Conservation (phyloP, 2,113 vertebrate genomes). For the Zingel zingel region DNA sequence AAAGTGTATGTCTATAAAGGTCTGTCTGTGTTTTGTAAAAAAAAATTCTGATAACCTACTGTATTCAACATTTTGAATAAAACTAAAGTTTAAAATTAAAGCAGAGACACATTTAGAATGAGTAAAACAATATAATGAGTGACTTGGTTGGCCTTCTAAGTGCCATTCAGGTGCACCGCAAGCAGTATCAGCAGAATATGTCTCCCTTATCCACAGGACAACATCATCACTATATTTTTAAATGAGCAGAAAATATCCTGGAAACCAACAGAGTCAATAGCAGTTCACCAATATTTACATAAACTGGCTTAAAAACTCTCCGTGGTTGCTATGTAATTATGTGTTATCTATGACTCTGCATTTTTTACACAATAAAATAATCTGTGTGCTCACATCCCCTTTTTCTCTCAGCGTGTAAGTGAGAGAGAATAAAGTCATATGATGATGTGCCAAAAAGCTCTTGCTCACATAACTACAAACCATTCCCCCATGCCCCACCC, state of each 20-base stretch:
- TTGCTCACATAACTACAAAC: slow-evolving; percentile 53
- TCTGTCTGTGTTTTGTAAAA: background rate
- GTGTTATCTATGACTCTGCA: slow-evolving; percentile 62
- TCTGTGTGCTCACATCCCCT: slow-evolving; percentile 45
- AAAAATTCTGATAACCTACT: background rate
- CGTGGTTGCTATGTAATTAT: slow-evolving; percentile 53
- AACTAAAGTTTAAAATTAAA: background rate
- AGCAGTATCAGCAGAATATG: slow-evolving; percentile 32
- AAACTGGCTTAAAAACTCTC: slow-evolving; percentile 21
- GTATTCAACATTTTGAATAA: background rate
- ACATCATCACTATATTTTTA: slow-evolving; percentile 31
- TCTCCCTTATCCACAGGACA: slow-evolving; percentile 19
- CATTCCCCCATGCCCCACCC: slow-evolving; percentile 19
- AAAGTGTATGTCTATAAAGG: background rate
- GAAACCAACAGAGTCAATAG: slow-evolving; percentile 45
- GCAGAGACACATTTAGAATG: background rate
- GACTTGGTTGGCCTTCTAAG: background rate
- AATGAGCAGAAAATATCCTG: slow-evolving; percentile 26
- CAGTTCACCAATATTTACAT: slow-evolving; percentile 46
- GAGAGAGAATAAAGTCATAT: slow-evolving; percentile 61
- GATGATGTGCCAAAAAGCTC: slow-evolving; percentile 50
- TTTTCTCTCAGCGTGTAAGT: slow-evolving; percentile 42
- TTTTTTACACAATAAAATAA: slow-evolving; percentile 52
- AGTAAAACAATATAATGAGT: background rate
- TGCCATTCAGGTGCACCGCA: background rate